phyloP scores from a whole-genome alignment of 2,113 vertebrate genomes.

The Rhynchopsitta pachyrhyncha region DNA sequence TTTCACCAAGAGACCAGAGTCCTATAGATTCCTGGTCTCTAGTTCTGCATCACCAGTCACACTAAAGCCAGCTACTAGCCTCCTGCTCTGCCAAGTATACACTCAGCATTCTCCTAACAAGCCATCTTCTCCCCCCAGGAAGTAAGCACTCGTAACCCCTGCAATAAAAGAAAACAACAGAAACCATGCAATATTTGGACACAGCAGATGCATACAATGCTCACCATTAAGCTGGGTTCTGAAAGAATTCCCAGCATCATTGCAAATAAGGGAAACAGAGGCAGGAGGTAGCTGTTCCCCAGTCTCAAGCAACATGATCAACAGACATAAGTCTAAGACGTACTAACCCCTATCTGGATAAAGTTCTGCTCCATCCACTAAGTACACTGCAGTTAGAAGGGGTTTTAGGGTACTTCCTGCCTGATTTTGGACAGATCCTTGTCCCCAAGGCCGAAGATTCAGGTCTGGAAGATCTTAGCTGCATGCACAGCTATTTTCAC shows the following conservation, averaged over 20 bases:
- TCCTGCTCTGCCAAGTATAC: background rate
- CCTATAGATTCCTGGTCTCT: background rate
- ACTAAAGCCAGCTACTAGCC: background rate
- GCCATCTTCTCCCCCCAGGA: background rate
- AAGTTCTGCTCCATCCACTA: background rate
- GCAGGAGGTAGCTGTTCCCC: background rate
- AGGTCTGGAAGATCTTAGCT: background rate
- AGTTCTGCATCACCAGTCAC: conserved; percentile 23
- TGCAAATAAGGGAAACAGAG: background rate
- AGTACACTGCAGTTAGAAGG: background rate
- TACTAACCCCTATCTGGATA: rapidly evolving
- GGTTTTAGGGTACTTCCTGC: background rate
- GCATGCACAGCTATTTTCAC: background rate
- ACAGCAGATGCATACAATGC: rapidly evolving
- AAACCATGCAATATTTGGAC: rapidly evolving
- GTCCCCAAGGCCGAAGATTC: background rate
- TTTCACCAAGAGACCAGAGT: conserved; percentile 34
- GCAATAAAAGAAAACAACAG: background rate
- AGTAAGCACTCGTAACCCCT: background rate
- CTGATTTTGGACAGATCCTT: rapidly evolving
- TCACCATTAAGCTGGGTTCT: background rate
- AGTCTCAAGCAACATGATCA: rapidly evolving
- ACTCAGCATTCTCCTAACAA: background rate
- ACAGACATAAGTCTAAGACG: rapidly evolving
- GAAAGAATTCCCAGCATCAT: background rate